These are phyloP conservation scores for Cladopsammia gracilis DNA, from an alignment of 64 coral and sea anemone genomes.

Conservation along the genomic window DNA sequence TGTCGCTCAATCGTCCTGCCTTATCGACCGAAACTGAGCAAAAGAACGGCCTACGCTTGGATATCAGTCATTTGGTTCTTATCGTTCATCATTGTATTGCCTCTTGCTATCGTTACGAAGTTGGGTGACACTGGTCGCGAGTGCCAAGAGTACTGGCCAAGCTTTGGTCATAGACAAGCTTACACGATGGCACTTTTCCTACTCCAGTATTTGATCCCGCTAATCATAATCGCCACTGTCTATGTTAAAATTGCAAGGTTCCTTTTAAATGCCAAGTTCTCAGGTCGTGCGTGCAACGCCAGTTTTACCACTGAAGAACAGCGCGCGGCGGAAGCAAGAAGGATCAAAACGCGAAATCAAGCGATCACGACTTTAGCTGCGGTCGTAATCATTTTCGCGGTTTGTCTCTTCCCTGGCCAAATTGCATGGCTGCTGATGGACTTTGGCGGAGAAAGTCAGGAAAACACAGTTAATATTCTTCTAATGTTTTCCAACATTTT, in stretches of 20 bases:
- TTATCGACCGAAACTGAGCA: constrained; percentile 36
- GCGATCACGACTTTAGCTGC: constrained; percentile 53
- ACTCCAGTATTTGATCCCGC: constrained; percentile 60
- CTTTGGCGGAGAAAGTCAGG: constrained; percentile 13
- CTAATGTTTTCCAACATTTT: constrained; percentile 72
- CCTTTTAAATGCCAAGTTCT: neutral
- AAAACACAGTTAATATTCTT: constrained; percentile 18
- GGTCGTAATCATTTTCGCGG: constrained; percentile 48
- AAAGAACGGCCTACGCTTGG: constrained; percentile 13
- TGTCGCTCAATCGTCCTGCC: constrained; percentile 67
- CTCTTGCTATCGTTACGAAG: neutral
- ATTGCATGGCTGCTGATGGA: constrained; percentile 38
- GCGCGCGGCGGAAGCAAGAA: neutral
- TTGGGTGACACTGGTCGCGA: neutral
- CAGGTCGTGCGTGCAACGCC: neutral
- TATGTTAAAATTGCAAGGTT: constrained; percentile 48
- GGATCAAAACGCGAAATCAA: constrained; percentile 32
- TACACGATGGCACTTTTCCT: constrained; percentile 65
- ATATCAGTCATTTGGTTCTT: constrained; percentile 16
- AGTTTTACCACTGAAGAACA: neutral
- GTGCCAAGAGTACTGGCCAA: constrained; percentile 59
- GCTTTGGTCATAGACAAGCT: constrained; percentile 18
- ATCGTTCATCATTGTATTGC: neutral
- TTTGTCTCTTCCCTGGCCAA: constrained; percentile 62
- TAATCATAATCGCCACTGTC: constrained; percentile 48